phyloP scores from a whole-genome alignment of 2,797 vertebrate species.

The Halcyon leucocephala region DNA sequence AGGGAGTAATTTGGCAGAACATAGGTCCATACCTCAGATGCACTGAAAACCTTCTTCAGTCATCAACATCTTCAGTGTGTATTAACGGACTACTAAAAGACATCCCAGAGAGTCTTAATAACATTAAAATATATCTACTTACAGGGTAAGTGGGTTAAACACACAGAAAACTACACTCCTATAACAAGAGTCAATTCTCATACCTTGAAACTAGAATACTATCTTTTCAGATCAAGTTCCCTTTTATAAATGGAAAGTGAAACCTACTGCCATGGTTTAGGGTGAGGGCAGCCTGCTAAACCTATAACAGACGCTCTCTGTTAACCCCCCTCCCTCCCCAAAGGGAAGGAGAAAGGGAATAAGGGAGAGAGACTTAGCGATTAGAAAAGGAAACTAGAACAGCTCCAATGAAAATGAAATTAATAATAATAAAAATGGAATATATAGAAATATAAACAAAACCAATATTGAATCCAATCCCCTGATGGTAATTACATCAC shows the following conservation, averaged over 20 bases:
- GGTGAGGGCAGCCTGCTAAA: no score
- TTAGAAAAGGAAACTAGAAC: no score
- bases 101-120: background rate
- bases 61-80: background rate
- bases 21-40: background rate
- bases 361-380: no score
- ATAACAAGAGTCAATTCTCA: background rate
- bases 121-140: background rate
- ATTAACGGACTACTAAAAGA: background rate
- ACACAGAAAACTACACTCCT: background rate
- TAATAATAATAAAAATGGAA: no score
- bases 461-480: no score
- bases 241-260: background rate
- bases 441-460: no score
- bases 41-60: background rate
- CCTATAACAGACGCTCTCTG: no score
- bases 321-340: no score
- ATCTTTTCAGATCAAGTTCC: background rate
- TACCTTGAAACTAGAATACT: background rate
- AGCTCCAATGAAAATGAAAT: no score
- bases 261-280: background rate
- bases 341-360: no score
- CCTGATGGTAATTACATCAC: no score
- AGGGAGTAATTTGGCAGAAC: background rate
- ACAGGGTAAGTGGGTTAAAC: background rate